These are phyloP conservation scores for Henricia sp. DNA, from an alignment of 53 echinoderm and acorn worm species.

Conservation along the genomic window DNA sequence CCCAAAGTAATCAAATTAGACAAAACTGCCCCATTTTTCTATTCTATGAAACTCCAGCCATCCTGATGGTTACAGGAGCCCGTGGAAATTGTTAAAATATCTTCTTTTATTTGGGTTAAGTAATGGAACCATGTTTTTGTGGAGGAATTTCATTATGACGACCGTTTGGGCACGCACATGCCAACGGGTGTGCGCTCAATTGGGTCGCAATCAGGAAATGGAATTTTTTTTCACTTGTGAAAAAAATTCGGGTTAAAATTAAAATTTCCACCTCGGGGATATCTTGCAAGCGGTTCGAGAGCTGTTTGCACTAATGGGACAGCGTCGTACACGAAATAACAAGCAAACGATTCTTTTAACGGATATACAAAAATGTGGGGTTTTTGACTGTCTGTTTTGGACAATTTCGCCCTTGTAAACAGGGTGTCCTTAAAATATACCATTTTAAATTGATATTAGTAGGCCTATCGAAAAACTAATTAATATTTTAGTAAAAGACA, in stretches of 20 bases:
- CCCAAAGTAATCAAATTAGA: background rate
- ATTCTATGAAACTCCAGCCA: background rate
- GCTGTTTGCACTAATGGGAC: background rate
- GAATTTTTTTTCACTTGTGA: background rate
- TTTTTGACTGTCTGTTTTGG: too few species aligned
- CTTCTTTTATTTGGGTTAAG: slow-evolving; percentile 29
- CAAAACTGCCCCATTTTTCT: background rate
- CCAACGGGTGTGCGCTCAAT: background rate
- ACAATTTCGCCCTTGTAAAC: too few species aligned
- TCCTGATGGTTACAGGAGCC: too few species aligned
- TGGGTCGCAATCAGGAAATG: slow-evolving; percentile 11
- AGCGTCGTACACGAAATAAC: too few species aligned
- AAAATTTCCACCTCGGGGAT: background rate
- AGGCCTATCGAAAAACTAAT: too few species aligned
- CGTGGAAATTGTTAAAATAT: too few species aligned
- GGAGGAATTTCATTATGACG: background rate
- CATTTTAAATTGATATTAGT: too few species aligned
- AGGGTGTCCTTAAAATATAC: too few species aligned
- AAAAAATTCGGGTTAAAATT: background rate
- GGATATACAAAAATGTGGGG: too few species aligned
- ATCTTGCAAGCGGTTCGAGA: background rate
- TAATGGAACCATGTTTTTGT: background rate
- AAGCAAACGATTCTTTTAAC: too few species aligned
- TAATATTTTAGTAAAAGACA: too few species aligned
- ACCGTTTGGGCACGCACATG: background rate